Percentiles rank a stretch among this genome's conserved stretches.
Evolutionary conservation across 2,797 vertebrate species (phyloP).

Genomic region (Antrozous pallidus): DNA sequence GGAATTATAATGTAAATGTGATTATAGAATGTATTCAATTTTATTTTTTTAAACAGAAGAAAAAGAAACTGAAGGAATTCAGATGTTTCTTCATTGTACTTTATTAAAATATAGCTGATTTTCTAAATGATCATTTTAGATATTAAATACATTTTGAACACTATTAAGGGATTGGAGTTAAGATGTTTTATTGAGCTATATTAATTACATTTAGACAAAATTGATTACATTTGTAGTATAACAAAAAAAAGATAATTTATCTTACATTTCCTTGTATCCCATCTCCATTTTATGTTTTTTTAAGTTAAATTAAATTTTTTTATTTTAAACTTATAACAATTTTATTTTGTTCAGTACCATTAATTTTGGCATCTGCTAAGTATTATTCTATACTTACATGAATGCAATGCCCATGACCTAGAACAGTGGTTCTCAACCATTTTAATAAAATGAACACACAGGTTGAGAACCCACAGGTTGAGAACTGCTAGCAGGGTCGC

Average conservation of each 20-base stretch:
- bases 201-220: background rate
- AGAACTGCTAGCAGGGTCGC: too few species aligned
- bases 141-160: background rate
- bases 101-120: background rate
- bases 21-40: background rate
- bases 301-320: background rate
- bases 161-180: background rate
- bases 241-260: background rate
- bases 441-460: too few species aligned
- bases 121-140: background rate
- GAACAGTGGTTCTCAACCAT: too few species aligned
- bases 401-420: background rate
- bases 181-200: background rate
- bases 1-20: background rate
- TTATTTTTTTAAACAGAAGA: background rate
- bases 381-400: background rate
- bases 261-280: background rate
- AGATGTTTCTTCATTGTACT: background rate
- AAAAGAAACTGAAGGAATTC: background rate
- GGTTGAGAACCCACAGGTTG: too few species aligned
- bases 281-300: conserved; percentile 16
- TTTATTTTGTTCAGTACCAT: background rate
- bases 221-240: background rate
- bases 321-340: background rate
- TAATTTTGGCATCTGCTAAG: conserved; percentile 3